A percentile compares a stretch with the other conserved stretches of the same genome.
Evolutionary conservation across 2,113 vertebrate species (phyloP).

Genomic region (Sapayoa aenigma): DNA sequence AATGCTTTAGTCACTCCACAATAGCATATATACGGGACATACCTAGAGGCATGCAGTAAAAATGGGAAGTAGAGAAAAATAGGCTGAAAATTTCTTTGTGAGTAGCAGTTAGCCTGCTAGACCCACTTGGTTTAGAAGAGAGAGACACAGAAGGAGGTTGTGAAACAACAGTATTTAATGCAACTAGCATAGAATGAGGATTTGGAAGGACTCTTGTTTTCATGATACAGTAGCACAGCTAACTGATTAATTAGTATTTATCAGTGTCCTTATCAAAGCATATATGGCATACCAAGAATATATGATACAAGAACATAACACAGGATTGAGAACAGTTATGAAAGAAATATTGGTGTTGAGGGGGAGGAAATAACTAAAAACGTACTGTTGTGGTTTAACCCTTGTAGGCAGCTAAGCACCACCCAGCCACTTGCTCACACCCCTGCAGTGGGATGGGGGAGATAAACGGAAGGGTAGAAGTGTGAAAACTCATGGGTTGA

Average conservation of each 20-base stretch:
- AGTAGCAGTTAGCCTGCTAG: not conserved
- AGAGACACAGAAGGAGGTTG: not conserved
- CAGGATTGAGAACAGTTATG: constrained; percentile 11
- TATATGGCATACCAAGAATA: constrained; percentile 13
- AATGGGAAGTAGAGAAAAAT: not conserved
- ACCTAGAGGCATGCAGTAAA: not conserved
- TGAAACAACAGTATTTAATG: not conserved
- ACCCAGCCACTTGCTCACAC: not conserved
- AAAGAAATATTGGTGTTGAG: constrained; percentile 48
- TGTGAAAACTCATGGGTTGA: not conserved
- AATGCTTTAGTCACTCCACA: not conserved
- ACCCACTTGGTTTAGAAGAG: not conserved
- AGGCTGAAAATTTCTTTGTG: not conserved
- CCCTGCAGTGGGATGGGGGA: not conserved
- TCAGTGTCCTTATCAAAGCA: not conserved
- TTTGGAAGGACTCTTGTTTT: not conserved
- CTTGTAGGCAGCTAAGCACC: not conserved
- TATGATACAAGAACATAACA: not conserved
- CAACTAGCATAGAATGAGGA: not conserved
- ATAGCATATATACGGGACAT: not conserved
- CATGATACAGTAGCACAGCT: not conserved
- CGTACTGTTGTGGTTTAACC: not conserved
- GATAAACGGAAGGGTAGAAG: not conserved
- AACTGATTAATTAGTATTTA: not conserved
- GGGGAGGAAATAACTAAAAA: constrained; percentile 19